Evolutionary conservation across 2,797 vertebrate species (phyloP).

Genomic region (Tokudaia tokunoshimensis): DNA sequence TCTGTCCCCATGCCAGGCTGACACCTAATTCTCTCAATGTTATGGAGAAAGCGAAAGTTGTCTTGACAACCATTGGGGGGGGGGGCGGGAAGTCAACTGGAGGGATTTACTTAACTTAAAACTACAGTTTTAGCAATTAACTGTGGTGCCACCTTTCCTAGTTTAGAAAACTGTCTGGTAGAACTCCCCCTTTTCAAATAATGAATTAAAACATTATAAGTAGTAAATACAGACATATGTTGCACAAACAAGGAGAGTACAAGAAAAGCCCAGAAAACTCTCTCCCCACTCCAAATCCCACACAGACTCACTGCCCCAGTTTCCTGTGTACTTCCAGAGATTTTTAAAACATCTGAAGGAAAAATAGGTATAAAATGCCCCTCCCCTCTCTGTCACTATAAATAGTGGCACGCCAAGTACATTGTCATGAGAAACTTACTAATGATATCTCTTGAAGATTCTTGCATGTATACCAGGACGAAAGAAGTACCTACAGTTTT

Average conservation of each 20-base stretch:
- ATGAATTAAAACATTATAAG: background rate
- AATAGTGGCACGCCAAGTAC: background rate
- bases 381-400: background rate
- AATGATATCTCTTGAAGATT: constrained; percentile 18
- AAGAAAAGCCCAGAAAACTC: background rate
- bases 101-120: constrained; percentile 62
- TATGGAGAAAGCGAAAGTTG: constrained; percentile 79
- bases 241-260: background rate
- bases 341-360: constrained; percentile 3
- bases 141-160: background rate
- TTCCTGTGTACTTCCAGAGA: background rate
- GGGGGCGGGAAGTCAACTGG: background rate
- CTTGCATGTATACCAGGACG: background rate
- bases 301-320: background rate
- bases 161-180: constrained; percentile 31
- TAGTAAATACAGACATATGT: background rate
- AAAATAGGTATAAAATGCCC: background rate
- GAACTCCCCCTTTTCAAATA: background rate
- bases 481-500: background rate
- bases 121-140: constrained; percentile 32
- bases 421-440: constrained; percentile 9
- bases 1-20: constrained; percentile 75
- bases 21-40: constrained; percentile 81
- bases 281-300: background rate
- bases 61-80: constrained; percentile 75